These are phyloP conservation scores for Biston betularia DNA, from an alignment of 2,888 invertebrate genomes.

Conservation along the genomic window DNA sequence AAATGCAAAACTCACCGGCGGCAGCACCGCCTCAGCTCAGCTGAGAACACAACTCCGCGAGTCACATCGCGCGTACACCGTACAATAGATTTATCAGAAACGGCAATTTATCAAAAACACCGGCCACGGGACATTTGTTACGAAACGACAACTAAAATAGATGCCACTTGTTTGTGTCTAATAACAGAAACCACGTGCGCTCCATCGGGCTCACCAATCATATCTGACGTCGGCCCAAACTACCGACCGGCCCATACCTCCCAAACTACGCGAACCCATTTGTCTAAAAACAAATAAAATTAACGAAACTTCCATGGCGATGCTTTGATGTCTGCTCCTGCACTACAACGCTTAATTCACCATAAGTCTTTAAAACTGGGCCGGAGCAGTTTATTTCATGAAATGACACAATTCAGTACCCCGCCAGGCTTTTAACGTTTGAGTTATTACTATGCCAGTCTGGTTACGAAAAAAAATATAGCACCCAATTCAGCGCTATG, in stretches of 20 bases:
- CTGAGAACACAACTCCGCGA: constrained; percentile 18
- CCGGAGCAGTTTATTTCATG: constrained; percentile 67
- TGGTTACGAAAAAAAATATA: constrained; percentile 46
- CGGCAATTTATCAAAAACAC: constrained; percentile 59
- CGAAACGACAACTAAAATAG: constrained; percentile 62
- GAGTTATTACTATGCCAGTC: constrained; percentile 50
- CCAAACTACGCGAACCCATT: constrained; percentile 40
- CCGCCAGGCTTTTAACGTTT: constrained; percentile 53
- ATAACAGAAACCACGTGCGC: constrained; percentile 60
- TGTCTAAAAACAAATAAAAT: constrained; percentile 55
- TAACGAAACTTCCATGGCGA: constrained; percentile 35
- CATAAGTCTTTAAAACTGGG: constrained; percentile 68
- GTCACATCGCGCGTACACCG: constrained; percentile 33
- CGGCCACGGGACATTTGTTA: constrained; percentile 57
- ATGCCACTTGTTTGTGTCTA: constrained; percentile 59
- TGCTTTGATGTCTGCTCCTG: constrained; percentile 63
- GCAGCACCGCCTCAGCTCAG: constrained; percentile 45
- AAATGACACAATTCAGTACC: constrained; percentile 65
- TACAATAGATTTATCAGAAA: constrained; percentile 35
- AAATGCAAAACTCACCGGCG: constrained; percentile 42
- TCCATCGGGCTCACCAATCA: constrained; percentile 63
- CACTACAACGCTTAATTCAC: constrained; percentile 59
- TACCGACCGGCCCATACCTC: constrained; percentile 32
- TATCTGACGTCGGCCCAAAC: constrained; percentile 59
- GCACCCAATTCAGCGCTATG: constrained; percentile 10